Conservation (phyloP, 2,888 invertebrate species). For the Enoplolaimus lenunculus region DNA sequence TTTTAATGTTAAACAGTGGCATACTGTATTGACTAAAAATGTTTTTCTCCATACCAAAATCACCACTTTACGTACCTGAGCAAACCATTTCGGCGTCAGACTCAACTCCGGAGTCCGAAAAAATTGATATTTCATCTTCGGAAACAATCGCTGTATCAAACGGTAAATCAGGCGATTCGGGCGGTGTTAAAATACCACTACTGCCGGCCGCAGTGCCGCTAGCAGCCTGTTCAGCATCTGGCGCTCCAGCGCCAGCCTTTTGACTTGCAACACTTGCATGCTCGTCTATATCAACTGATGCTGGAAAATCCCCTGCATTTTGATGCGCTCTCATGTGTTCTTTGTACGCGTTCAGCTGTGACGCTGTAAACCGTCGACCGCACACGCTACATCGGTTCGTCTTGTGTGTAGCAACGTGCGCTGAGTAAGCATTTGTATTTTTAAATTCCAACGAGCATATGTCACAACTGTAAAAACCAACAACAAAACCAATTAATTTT, state of each 20-base stretch:
- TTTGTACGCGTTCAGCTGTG: neutral
- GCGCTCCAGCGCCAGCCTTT: neutral
- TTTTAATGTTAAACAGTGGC: too few relatives aligned
- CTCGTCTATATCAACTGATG: neutral
- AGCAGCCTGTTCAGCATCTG: neutral
- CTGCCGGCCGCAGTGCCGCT: neutral
- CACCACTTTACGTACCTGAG: too few relatives aligned
- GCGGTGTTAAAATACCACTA: neutral
- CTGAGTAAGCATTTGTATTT: neutral
- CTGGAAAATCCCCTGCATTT: neutral
- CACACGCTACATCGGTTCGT: neutral
- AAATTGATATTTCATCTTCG: conserved; percentile 19
- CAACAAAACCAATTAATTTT: too few relatives aligned
- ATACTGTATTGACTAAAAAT: too few relatives aligned
- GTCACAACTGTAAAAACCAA: conserved; percentile 8
- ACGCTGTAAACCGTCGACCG: conserved; percentile 1
- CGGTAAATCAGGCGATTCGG: neutral
- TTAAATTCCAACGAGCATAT: conserved; percentile 10
- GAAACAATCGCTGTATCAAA: conserved; percentile 4
- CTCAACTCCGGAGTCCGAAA: conserved; percentile 21
- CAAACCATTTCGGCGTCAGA: conserved; percentile 10
- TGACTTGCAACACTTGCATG: neutral
- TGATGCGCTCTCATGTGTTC: conserved; percentile 6
- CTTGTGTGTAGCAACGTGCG: conserved; percentile 14
- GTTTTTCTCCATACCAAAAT: too few relatives aligned